Conservation (phyloP, 2,113 vertebrate species). For the Eurystomus gularis region DNA sequence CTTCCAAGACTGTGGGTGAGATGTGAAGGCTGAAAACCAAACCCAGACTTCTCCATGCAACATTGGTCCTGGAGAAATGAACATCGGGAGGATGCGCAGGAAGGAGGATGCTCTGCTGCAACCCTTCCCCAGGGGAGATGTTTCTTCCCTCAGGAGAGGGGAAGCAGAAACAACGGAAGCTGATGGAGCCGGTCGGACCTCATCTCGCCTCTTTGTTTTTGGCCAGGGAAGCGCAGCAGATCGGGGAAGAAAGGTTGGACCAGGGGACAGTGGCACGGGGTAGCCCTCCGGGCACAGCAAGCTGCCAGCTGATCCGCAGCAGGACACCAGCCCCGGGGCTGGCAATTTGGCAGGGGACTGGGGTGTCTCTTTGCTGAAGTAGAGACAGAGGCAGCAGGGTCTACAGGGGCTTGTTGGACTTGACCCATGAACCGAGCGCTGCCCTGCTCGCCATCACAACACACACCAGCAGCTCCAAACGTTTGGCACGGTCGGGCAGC, state of each 20-base stretch:
- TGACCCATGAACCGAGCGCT: fast-evolving
- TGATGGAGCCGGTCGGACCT: fast-evolving
- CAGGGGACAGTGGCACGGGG: background rate
- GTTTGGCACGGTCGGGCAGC: constrained; percentile 25
- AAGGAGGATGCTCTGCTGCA: background rate
- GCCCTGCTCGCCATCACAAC: fast-evolving
- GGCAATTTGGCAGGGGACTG: background rate
- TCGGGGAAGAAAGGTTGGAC: background rate
- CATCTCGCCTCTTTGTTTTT: fast-evolving
- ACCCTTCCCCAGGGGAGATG: background rate
- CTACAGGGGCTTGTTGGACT: background rate
- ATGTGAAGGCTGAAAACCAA: background rate
- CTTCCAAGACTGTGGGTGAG: background rate
- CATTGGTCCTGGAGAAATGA: background rate
- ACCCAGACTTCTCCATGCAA: background rate
- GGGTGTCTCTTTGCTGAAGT: background rate
- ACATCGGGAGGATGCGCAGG: fast-evolving
- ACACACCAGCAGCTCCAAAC: background rate
- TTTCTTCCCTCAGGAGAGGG: background rate
- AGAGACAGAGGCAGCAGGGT: fast-evolving
- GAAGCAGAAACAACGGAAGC: background rate
- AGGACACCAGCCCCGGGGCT: fast-evolving
- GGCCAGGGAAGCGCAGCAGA: background rate
- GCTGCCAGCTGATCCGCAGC: background rate
- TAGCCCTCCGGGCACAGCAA: background rate